Base-by-base conservation (phyloP, 2,797 vertebrate species). In the Mionectes olivaceus region DNA sequence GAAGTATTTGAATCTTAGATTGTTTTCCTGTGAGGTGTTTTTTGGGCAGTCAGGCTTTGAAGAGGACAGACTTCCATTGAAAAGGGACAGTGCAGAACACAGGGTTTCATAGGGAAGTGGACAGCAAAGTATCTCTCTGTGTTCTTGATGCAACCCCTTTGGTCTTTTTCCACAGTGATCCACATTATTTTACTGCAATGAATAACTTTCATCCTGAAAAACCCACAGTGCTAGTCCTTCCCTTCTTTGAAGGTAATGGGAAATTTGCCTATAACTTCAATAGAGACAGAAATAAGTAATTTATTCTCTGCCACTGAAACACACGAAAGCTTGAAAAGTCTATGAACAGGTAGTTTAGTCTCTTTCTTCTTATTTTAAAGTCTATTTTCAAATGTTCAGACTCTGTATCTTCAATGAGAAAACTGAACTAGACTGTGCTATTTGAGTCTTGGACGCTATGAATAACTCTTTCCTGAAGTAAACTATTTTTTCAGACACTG, bases 191-290 rank as follows among this genome's bases (percentile, higher is more conserved):
- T 87, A 39, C 47, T 83, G 59, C 70, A 85, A 76, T 49, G 53
- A 87, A 83, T 76, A 87, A 55, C 46, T 52, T 28, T 78, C 8
- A 56, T 52, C n/a, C 61, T 87, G 46, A n/a, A 73, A 89, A 64
- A 71, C 24, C 6, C 22, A 16, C 39, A 44, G 60, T 30, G 35
- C n/a, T 44, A 77, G 64, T 56, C 46, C 24, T 39, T 90, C 35
- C 28, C 52, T 83, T 86, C 49, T 30, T 15, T 76, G 87, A 93
- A 86, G 28, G 28, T 44, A 79, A 57, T 0, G 0, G 33, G 47
- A 94, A 94, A 89, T 88, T 75, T 92, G 71, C 33, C 83, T 86
- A 46, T 69, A 71, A 55, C 77, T 77, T 95, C 59, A 70, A 32
- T 33, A 87, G 64, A 60, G 43, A 82, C 32, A 76, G 60, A 33